Conservation (phyloP, 2,888 invertebrate genomes). For the Sympetrum striolatum region DNA sequence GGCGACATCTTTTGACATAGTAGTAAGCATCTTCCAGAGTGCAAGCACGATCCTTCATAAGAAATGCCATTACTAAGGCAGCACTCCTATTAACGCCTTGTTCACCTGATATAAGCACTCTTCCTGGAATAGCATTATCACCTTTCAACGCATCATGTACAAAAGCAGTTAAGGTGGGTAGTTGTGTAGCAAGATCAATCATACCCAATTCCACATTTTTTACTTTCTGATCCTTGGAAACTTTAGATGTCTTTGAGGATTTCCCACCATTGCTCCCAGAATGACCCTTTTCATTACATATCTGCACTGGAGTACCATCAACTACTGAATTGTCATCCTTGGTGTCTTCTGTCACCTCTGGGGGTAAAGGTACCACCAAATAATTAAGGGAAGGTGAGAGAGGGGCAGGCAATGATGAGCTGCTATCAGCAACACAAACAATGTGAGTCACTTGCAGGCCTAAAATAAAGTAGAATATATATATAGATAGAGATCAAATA, state of each 20-base stretch:
- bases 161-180: constrained; percentile 48
- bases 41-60: constrained; percentile 50
- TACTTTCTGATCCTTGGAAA: not conserved
- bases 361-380: constrained; percentile 14
- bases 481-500: not conserved
- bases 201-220: not conserved
- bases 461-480: not conserved
- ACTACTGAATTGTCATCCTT: not conserved
- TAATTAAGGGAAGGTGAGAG: constrained; percentile 34
- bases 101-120: constrained; percentile 54
- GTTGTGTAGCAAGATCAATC: constrained; percentile 45
- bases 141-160: constrained; percentile 50
- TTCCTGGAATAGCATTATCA: not conserved
- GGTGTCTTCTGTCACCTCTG: constrained; percentile 3
- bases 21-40: constrained; percentile 51
- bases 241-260: not conserved
- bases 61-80: constrained; percentile 52
- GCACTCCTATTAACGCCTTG: constrained; percentile 53
- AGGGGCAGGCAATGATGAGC: constrained; percentile 40
- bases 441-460: constrained; percentile 54
- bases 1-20: constrained; percentile 51
- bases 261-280: not conserved
- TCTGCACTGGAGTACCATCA: not conserved
- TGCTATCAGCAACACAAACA: constrained; percentile 52
- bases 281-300: not conserved